phyloP scores from a whole-genome alignment of 2,888 invertebrate species.

The Osmoderma eremita region DNA sequence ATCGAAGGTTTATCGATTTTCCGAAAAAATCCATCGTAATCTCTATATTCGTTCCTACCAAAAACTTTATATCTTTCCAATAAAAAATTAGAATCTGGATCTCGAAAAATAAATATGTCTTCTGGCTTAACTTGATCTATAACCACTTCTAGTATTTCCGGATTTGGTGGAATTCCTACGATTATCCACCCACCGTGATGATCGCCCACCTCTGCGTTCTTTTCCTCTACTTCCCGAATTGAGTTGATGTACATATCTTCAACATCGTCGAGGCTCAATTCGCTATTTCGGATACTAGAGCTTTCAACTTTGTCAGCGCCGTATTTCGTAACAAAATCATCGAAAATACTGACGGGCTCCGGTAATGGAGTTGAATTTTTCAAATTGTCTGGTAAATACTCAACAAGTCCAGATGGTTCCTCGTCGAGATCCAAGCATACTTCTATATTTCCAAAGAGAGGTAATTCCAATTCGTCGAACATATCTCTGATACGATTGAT shows the following conservation, averaged over 20 bases:
- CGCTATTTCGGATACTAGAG: conserved; percentile 62
- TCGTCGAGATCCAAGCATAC: conserved; percentile 36
- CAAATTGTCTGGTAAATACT: conserved; percentile 63
- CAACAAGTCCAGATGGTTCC: conserved; percentile 42
- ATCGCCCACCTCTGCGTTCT: conserved; percentile 56
- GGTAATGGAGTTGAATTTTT: conserved; percentile 44
- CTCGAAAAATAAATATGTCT: conserved; percentile 68
- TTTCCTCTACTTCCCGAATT: conserved; percentile 62
- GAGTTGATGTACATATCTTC: conserved; percentile 61
- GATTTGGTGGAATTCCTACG: conserved; percentile 68
- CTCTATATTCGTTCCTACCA: conserved; percentile 51
- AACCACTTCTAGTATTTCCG: conserved; percentile 66
- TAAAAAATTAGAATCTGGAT: conserved; percentile 63
- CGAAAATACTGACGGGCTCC: conserved; percentile 58
- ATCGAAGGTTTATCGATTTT: conserved; percentile 53
- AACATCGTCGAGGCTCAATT: conserved; percentile 64
- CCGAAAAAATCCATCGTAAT: conserved; percentile 56
- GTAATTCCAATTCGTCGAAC: conserved; percentile 22
- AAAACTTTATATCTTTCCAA: conserved; percentile 52
- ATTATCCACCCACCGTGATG: conserved; percentile 69
- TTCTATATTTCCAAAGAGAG: conserved; percentile 26
- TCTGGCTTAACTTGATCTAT: conserved; percentile 66
- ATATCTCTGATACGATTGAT: background rate
- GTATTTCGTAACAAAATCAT: conserved; percentile 65
- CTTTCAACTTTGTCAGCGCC: conserved; percentile 63